Base-by-base conservation (phyloP, 2,113 vertebrate species). In the Melozone crissalis region DNA sequence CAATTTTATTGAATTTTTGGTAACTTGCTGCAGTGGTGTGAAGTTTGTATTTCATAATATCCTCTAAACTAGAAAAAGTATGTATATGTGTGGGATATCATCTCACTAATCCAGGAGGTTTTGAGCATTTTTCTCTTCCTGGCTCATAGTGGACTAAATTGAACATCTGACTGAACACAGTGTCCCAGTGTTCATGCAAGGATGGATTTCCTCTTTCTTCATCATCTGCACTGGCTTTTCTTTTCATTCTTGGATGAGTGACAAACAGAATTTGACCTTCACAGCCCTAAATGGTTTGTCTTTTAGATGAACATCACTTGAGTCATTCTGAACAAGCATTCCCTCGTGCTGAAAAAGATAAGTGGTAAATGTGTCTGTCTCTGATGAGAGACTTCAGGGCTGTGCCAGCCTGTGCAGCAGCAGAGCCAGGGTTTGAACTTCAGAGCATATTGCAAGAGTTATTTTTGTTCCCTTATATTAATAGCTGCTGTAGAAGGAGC, bases 401-500 rank as follows among this genome's bases (percentile, higher is more conserved):
- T 0, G 5, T 93, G 94, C 89, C 93, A 95, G 3, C 77, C 74
- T 68, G 61, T 92, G 6, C 23, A 71, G 47, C 84, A 73, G 59
- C 79, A 76, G 89, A 82, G 94, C 87, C 66, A 33, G 18, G 59
- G 51, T 51, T 95, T 86, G 54, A 90, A 80, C 84, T 83, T 83
- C 78, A 90, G 82, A 88, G 67, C 87, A 63, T 85, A 89, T 85
- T 95, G 87, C 89, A 20, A 1, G 37, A 59, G 91, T 95, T 96
- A 93, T 95, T 96, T 95, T 86, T 85, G 87, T 91, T 93, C 82
- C 78, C 51, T 66, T 87, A 43, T 83, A 84, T 93, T 93, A 87
- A 95, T 87, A 95, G 82, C 61, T 75, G 71, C 91, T 93, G 7
- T 63, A 67, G 87, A 87, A 86, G 66, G 68, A 93, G 39, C 35